Conservation (phyloP, 64 coral and sea anemone species). For the Stylophora pistillata region DNA sequence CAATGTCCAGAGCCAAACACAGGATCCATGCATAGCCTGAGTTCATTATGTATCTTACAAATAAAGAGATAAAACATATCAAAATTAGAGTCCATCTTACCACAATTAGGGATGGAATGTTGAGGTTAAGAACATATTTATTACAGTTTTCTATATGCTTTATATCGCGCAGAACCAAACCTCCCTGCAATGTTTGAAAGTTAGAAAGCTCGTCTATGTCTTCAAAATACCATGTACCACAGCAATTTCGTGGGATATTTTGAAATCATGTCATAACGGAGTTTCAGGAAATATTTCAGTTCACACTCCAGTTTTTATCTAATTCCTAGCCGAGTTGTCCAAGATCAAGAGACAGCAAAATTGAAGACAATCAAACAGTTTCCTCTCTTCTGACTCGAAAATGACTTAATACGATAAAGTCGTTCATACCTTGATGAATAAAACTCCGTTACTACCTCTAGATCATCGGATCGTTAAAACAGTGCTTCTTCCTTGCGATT, state of each 20-base stretch:
- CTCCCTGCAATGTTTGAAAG: background rate
- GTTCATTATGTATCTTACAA: constrained; percentile 4
- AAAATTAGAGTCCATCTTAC: background rate
- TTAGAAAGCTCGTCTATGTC: background rate
- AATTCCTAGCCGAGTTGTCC: no score
- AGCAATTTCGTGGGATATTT: no score
- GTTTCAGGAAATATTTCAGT: no score
- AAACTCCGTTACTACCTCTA: background rate
- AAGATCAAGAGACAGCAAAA: background rate
- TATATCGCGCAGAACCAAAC: background rate
- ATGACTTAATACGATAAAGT: background rate
- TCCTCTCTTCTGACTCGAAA: background rate
- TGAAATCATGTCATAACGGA: no score
- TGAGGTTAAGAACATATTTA: background rate
- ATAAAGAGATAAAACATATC: background rate
- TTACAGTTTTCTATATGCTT: background rate
- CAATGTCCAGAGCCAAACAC: background rate
- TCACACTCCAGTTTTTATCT: no score
- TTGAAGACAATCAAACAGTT: background rate
- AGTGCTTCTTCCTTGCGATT: background rate
- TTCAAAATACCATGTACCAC: background rate
- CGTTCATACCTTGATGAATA: constrained; percentile 4
- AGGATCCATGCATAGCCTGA: background rate
- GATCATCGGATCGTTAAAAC: background rate
- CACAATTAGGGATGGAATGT: background rate